Percentiles rank a stretch among this genome's conserved stretches.
phyloP scores from a whole-genome alignment of 1,140 invertebrate genomes.

The Drosophila tristis region DNA sequence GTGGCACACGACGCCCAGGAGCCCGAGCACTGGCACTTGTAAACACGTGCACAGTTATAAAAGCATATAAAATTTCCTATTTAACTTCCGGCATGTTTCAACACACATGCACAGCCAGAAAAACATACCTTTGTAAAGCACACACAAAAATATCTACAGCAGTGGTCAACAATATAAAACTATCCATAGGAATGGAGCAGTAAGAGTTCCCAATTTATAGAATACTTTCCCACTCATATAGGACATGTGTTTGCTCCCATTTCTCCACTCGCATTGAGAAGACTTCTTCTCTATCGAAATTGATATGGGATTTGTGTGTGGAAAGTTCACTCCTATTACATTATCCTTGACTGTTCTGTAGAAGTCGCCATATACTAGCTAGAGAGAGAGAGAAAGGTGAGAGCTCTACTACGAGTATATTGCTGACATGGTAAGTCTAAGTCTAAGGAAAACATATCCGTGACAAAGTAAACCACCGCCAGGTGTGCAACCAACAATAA shows the following conservation, averaged over 20 bases:
- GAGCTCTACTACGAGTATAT: slow-evolving; percentile 5
- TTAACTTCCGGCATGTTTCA: slow-evolving; percentile 77
- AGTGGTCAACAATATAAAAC: too few relatives aligned
- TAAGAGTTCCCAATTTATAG: too few relatives aligned
- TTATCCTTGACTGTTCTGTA: too few relatives aligned
- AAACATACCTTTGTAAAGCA: neutral
- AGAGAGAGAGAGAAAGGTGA: neutral
- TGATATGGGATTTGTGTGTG: too few relatives aligned
- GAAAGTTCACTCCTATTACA: too few relatives aligned
- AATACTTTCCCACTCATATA: too few relatives aligned
- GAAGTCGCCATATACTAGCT: neutral
- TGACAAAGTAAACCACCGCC: slow-evolving; percentile 78
- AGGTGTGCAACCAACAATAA: slow-evolving; percentile 79
- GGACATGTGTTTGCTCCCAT: too few relatives aligned
- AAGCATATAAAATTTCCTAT: slow-evolving; percentile 82
- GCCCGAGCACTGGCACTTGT: slow-evolving; percentile 46
- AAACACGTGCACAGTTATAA: slow-evolving; percentile 79
- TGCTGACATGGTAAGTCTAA: slow-evolving; percentile 72
- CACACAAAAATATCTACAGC: neutral
- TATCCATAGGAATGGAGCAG: too few relatives aligned
- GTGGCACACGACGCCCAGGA: too few relatives aligned
- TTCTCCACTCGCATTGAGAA: too few relatives aligned
- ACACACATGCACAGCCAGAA: slow-evolving; percentile 20
- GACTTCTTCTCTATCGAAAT: too few relatives aligned
- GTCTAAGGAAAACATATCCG: slow-evolving; percentile 80